Conservation (phyloP, 2,797 vertebrate species). For the Enteromius argenteus region DNA sequence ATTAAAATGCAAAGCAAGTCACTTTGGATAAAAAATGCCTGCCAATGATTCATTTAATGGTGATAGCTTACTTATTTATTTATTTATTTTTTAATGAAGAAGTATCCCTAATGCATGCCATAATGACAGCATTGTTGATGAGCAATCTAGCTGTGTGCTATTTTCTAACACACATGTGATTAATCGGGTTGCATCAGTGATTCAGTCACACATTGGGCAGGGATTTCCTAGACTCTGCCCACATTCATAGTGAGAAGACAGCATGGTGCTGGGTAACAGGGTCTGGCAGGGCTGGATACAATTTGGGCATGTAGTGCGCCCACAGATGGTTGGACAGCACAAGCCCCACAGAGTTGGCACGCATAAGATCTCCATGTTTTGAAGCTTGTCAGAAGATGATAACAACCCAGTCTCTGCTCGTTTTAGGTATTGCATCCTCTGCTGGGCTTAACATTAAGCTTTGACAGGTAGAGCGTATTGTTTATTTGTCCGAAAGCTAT, state of each 20-base stretch:
- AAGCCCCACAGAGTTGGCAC: constrained; percentile 24
- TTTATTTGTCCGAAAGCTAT: neutral
- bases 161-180: constrained; percentile 60
- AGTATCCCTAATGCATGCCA: neutral
- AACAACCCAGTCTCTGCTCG: constrained; percentile 16
- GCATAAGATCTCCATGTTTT: constrained; percentile 47
- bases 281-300: constrained; percentile 72
- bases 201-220: constrained; percentile 53
- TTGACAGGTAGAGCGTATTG: neutral
- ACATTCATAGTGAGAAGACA: constrained; percentile 71
- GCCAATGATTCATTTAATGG: neutral
- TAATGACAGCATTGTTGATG: constrained; percentile 19
- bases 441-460: neutral
- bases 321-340: constrained; percentile 77
- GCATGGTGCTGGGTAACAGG: constrained; percentile 71
- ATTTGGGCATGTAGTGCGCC: constrained; percentile 73
- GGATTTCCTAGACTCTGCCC: constrained; percentile 67
- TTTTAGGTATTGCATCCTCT: neutral
- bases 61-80: neutral
- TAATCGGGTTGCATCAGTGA: constrained; percentile 59
- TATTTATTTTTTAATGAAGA: neutral
- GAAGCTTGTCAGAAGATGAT: constrained; percentile 24
- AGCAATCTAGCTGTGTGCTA: constrained; percentile 28
- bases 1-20: neutral
- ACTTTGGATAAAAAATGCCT: neutral